Percentiles rank a stretch among this genome's conserved stretches.
Evolutionary conservation across 2,888 invertebrate genomes (phyloP).

Genomic region (Lordiphosa fenestrarum): DNA sequence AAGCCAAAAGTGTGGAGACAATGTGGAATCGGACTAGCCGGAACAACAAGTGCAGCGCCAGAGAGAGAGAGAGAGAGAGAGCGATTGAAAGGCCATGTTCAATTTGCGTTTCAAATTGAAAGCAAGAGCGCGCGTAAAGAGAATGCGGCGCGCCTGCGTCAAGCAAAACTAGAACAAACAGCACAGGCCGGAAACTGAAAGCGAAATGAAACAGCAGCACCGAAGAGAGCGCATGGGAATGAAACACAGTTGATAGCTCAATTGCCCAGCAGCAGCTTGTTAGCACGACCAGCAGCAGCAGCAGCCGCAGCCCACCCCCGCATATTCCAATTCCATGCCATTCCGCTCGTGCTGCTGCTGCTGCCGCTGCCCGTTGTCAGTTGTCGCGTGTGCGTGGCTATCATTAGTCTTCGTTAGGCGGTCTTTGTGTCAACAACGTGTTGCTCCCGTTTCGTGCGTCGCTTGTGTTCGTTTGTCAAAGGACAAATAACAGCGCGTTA

Average conservation of each 20-base stretch:
- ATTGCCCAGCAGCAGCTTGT: slow-evolving; percentile 27
- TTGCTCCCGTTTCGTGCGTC: slow-evolving; percentile 52
- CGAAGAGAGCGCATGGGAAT: slow-evolving; percentile 11
- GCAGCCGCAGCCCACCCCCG: slow-evolving; percentile 7
- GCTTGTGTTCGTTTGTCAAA: slow-evolving; percentile 2
- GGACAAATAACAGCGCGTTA: not conserved
- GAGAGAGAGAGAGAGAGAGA: slow-evolving; percentile 21
- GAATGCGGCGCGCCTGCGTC: slow-evolving; percentile 25
- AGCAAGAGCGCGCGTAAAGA: slow-evolving; percentile 15
- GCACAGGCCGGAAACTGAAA: slow-evolving; percentile 26
- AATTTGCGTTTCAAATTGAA: slow-evolving; percentile 6
- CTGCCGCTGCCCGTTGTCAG: slow-evolving; percentile 18
- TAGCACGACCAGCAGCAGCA: slow-evolving; percentile 7
- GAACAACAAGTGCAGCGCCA: not conserved
- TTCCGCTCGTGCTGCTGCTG: slow-evolving; percentile 10
- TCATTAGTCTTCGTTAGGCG: slow-evolving; percentile 77
- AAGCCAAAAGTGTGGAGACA: slow-evolving; percentile 5
- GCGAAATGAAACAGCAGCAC: slow-evolving; percentile 15
- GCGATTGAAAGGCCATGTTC: slow-evolving; percentile 3
- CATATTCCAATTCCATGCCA: slow-evolving; percentile 17
- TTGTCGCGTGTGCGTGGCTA: slow-evolving; percentile 34
- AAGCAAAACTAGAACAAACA: slow-evolving; percentile 24
- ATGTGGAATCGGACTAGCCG: not conserved
- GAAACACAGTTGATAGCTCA: slow-evolving; percentile 40
- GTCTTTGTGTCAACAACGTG: slow-evolving; percentile 79